These are phyloP conservation scores for Albula glossodonta DNA, from an alignment of 2,113 vertebrate species.

Conservation along the genomic window DNA sequence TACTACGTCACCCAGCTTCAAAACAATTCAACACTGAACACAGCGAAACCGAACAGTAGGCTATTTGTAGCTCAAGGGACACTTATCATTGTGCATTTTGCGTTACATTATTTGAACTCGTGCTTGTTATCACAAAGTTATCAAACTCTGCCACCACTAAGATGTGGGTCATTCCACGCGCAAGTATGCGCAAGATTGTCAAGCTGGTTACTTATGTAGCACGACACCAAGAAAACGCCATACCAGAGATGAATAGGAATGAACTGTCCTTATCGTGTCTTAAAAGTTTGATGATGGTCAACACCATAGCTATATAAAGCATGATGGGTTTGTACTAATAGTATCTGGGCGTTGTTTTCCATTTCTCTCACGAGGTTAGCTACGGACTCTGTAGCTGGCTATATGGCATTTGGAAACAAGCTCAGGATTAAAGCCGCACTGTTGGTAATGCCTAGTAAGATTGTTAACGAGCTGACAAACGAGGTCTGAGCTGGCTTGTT, in stretches of 20 bases:
- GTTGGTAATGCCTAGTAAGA: background rate
- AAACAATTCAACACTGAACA: slow-evolving; percentile 8
- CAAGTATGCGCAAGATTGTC: background rate
- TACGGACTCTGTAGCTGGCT: background rate
- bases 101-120: background rate
- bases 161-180: background rate
- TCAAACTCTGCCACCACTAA: background rate
- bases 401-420: background rate
- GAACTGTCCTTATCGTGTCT: background rate
- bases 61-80: background rate
- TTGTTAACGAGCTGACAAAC: background rate
- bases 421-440: background rate
- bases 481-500: background rate
- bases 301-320: background rate
- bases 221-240: background rate
- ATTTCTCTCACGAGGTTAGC: background rate
- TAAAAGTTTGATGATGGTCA: background rate
- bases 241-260: background rate
- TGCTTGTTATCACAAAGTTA: background rate
- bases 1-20: slow-evolving; percentile 31
- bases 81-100: background rate
- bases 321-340: background rate
- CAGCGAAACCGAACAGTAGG: background rate
- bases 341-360: background rate
- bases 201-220: background rate